Percentiles rank a stretch among this genome's conserved stretches.
phyloP scores from a whole-genome alignment of 64 coral and sea anemone species.

The Dendronephthya gigantea region DNA sequence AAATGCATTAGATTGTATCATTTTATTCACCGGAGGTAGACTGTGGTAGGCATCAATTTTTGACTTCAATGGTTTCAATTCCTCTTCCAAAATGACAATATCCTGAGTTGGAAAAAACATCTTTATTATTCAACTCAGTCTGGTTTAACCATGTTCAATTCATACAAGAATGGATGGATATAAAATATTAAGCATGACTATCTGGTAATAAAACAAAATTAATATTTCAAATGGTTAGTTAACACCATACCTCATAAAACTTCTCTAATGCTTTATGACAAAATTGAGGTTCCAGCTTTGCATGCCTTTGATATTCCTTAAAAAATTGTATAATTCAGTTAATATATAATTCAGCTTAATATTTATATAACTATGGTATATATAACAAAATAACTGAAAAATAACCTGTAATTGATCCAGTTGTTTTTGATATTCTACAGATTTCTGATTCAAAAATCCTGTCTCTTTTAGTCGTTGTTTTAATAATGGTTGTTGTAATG shows the following conservation, averaged over 20 bases:
- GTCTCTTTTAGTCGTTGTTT: constrained; percentile 71
- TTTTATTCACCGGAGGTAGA: constrained; percentile 75
- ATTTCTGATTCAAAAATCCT: constrained; percentile 68
- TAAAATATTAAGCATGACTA: no score
- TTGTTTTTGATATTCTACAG: constrained; percentile 73
- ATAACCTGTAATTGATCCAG: constrained; percentile 57
- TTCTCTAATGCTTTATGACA: constrained; percentile 54
- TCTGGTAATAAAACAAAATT: no score
- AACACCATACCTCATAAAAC: constrained; percentile 84
- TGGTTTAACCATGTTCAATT: neutral
- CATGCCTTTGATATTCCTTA: constrained; percentile 54
- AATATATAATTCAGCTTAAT: neutral
- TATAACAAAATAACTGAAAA: neutral
- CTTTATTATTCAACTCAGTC: no score
- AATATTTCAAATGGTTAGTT: no score
- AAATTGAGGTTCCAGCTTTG: constrained; percentile 53
- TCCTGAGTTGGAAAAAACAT: constrained; percentile 30
- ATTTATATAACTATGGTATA: neutral
- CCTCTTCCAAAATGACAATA: constrained; percentile 42
- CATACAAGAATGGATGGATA: no score
- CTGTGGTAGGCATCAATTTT: constrained; percentile 79
- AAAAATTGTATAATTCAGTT: neutral
- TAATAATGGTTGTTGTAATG: constrained; percentile 62
- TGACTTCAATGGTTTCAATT: constrained; percentile 64
- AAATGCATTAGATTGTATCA: neutral